phyloP scores from a whole-genome alignment of 64 coral and sea anemone genomes.

The Dendrophyllia cribrosa region DNA sequence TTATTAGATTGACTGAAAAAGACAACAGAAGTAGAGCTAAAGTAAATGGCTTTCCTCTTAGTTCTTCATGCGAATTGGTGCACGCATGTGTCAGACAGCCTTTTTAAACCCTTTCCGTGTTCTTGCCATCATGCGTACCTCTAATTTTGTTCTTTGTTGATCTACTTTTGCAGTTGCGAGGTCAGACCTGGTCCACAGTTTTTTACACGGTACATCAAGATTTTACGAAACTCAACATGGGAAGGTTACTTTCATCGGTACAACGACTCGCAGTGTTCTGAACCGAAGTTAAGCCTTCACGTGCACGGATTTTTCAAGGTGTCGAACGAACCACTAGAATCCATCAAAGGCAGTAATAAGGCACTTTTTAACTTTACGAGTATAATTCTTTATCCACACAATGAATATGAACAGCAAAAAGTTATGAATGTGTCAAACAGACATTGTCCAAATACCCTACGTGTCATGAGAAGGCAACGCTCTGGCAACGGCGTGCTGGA shows the following conservation, averaged over 20 bases:
- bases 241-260: constrained; percentile 75
- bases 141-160: neutral
- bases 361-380: constrained; percentile 76
- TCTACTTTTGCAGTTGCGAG: constrained; percentile 75
- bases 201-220: constrained; percentile 78
- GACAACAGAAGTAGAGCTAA: too few species aligned
- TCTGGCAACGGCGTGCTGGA: constrained; percentile 28
- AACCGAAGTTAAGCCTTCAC: constrained; percentile 71
- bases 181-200: constrained; percentile 91
- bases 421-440: constrained; percentile 45
- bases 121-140: too few species aligned
- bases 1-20: too few species aligned
- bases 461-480: constrained; percentile 30
- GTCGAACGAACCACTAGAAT: neutral
- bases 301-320: constrained; percentile 71
- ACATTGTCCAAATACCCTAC: constrained; percentile 65
- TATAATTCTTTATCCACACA: constrained; percentile 71
- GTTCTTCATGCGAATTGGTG: too few species aligned
- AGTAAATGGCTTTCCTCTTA: too few species aligned
- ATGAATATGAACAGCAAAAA: constrained; percentile 17
- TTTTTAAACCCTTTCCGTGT: neutral
- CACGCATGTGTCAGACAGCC: too few species aligned
- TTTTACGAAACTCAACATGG: constrained; percentile 79
- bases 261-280: constrained; percentile 66
- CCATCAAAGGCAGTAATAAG: constrained; percentile 49